These are phyloP conservation scores for Hormaphis cornu DNA, from an alignment of 1,140 invertebrate species.

Conservation along the genomic window DNA sequence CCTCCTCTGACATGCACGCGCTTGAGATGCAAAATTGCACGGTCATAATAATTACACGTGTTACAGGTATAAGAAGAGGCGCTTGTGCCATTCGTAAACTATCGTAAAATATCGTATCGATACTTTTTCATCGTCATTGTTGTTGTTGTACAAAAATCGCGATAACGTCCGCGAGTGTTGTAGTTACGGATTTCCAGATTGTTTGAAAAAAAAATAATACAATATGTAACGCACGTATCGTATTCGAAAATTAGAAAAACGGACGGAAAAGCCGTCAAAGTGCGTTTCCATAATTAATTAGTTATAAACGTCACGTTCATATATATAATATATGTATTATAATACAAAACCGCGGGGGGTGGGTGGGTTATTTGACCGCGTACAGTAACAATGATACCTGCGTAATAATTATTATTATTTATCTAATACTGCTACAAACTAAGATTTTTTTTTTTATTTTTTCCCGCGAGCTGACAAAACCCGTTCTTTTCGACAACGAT, in stretches of 20 bases:
- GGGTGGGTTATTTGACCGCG: background rate
- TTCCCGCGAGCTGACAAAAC: background rate
- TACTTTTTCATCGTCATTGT: no score
- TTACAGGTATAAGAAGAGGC: background rate
- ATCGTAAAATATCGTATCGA: no score
- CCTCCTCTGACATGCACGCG: no score
- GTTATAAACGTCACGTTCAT: no score
- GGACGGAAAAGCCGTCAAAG: background rate
- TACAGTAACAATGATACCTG: background rate
- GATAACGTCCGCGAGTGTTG: no score
- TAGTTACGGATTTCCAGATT: no score
- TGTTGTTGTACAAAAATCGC: no score
- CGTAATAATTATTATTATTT: background rate
- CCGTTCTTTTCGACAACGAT: background rate
- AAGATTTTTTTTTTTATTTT: background rate
- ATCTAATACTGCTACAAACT: background rate
- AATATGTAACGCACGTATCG: no score
- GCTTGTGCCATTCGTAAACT: background rate
- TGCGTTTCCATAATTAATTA: background rate
- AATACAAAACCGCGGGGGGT: no score
- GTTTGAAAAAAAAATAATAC: background rate
- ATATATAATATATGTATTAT: no score
- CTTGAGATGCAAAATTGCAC: conserved; percentile 27
- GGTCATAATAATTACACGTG: background rate
- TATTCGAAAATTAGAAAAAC: background rate